phyloP scores from a whole-genome alignment of 2,888 invertebrate species.

The Catocala nupta region DNA sequence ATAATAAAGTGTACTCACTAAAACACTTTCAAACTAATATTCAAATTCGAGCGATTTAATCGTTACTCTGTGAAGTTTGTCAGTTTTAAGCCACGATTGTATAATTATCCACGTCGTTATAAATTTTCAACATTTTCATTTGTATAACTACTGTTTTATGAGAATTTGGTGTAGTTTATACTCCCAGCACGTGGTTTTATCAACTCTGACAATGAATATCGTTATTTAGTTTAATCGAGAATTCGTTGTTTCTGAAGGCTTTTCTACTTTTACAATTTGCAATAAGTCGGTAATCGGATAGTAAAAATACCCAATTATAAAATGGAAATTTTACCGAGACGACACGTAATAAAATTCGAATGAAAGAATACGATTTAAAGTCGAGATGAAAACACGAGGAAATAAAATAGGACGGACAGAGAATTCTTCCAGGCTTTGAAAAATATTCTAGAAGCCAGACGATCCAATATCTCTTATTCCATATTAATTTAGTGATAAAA shows the following conservation, averaged over 20 bases:
- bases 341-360: not conserved
- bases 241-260: too few species aligned
- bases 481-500: constrained; percentile 36
- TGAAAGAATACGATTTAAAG: not conserved
- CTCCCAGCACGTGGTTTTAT: too few species aligned
- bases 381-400: not conserved
- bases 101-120: constrained; percentile 30
- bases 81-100: constrained; percentile 14
- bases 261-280: not conserved
- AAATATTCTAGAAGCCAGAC: constrained; percentile 17
- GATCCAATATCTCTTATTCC: constrained; percentile 27
- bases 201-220: too few species aligned
- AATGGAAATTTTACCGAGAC: constrained; percentile 14
- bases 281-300: not conserved
- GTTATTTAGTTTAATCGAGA: too few species aligned
- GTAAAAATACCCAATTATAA: constrained; percentile 12
- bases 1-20: constrained; percentile 6
- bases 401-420: not conserved
- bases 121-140: constrained; percentile 33
- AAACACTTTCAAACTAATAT: constrained; percentile 20
- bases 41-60: constrained; percentile 25
- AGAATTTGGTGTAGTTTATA: constrained; percentile 1
- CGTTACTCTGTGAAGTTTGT: constrained; percentile 24
- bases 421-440: not conserved
- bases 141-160: constrained; percentile 14